Conservation (phyloP, 2,797 vertebrate genomes). For the Pangasius krempfi region DNA sequence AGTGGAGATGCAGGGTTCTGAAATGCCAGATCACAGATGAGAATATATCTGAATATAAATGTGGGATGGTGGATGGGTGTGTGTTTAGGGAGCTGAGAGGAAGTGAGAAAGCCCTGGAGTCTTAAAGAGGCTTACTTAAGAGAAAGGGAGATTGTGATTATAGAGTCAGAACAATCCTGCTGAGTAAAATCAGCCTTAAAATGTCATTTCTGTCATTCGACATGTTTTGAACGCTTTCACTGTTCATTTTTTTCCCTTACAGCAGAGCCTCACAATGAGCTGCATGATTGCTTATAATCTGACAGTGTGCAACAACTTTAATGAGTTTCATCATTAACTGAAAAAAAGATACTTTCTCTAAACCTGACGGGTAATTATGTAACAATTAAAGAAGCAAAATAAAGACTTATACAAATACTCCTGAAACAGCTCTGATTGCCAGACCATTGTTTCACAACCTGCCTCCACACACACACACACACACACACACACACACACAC, state of each 20-base stretch:
- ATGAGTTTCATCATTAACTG: slow-evolving; percentile 16
- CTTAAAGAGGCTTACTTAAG: not conserved
- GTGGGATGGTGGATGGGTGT: not conserved
- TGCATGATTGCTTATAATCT: slow-evolving; percentile 3
- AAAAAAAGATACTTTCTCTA: not conserved
- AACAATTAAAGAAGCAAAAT: not conserved
- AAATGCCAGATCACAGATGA: not conserved
- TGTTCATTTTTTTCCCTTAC: not conserved
- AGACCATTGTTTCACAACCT: not conserved
- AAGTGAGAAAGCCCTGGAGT: not conserved
- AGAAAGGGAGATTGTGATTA: slow-evolving; percentile 29
- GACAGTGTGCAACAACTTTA: slow-evolving; percentile 3
- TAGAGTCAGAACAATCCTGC: slow-evolving; percentile 22
- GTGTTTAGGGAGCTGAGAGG: not conserved
- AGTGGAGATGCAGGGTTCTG: not conserved
- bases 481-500: not conserved
- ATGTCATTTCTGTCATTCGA: slow-evolving; percentile 7
- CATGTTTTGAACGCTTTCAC: not conserved
- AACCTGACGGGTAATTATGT: not conserved
- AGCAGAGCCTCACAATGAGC: slow-evolving; percentile 3
- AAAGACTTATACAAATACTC: not conserved
- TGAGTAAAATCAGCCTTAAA: slow-evolving; percentile 25
- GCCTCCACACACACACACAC: not conserved
- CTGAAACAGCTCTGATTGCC: not conserved
- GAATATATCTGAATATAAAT: slow-evolving; percentile 12